Conservation (phyloP, 2,888 invertebrate genomes). For the Lordiphosa fenestrarum region DNA sequence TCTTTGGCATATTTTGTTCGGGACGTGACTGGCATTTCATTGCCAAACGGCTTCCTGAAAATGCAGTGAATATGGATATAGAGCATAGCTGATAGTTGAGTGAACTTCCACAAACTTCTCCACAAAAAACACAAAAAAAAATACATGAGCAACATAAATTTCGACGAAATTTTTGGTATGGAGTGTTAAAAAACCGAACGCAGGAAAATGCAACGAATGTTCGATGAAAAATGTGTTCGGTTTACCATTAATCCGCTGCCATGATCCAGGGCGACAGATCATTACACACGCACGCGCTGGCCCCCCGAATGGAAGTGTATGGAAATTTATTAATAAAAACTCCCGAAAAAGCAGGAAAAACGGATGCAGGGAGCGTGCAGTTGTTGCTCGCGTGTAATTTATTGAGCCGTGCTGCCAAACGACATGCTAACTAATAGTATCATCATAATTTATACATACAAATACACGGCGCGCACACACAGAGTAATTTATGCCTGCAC, state of each 20-base stretch:
- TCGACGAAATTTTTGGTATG: slow-evolving; percentile 13
- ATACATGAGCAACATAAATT: slow-evolving; percentile 22
- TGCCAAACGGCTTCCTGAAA: slow-evolving; percentile 49
- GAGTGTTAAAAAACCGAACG: slow-evolving; percentile 27
- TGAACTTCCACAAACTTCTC: slow-evolving; percentile 47
- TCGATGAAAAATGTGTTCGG: slow-evolving; percentile 72
- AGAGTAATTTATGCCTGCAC: slow-evolving; percentile 58
- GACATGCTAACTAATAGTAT: slow-evolving; percentile 76
- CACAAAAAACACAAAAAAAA: background rate
- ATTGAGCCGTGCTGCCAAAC: slow-evolving; percentile 64
- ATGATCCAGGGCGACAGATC: slow-evolving; percentile 76
- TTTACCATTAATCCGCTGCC: slow-evolving; percentile 76
- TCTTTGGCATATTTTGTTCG: slow-evolving; percentile 38
- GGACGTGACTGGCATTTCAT: slow-evolving; percentile 59
- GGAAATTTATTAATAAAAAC: slow-evolving; percentile 74
- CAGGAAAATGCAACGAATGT: slow-evolving; percentile 51
- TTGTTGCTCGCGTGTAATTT: slow-evolving; percentile 71
- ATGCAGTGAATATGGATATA: slow-evolving; percentile 34
- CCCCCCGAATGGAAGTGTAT: slow-evolving; percentile 26
- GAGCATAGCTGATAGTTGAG: slow-evolving; percentile 65
- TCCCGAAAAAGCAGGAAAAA: slow-evolving; percentile 21
- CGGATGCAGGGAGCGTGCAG: slow-evolving; percentile 34
- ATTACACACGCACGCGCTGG: slow-evolving; percentile 72
- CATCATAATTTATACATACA: slow-evolving; percentile 74
- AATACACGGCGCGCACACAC: slow-evolving; percentile 43